A percentile compares a stretch with the other conserved stretches of the same genome.
phyloP scores from a whole-genome alignment of 2,113 vertebrate species.

The Perccottus glenii region DNA sequence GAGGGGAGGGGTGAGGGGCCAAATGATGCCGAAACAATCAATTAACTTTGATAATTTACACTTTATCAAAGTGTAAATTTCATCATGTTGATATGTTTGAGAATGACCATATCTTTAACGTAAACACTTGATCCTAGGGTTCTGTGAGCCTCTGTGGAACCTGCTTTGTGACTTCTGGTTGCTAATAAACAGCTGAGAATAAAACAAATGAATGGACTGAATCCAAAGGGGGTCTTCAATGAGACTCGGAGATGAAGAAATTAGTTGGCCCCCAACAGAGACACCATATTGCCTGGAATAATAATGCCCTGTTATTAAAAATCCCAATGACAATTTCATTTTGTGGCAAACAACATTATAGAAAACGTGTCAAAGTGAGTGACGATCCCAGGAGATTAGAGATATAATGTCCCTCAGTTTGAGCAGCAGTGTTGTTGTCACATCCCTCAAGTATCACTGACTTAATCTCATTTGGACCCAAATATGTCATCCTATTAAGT shows the following conservation, averaged over 20 bases:
- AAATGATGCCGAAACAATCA: slow-evolving; percentile 91
- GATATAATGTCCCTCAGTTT: slow-evolving; percentile 64
- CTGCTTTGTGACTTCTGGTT: slow-evolving; percentile 83
- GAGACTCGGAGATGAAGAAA: slow-evolving; percentile 67
- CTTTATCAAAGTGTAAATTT: slow-evolving; percentile 58
- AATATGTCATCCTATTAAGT: slow-evolving; percentile 71
- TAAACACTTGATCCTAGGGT: slow-evolving; percentile 59
- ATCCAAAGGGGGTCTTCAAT: slow-evolving; percentile 70
- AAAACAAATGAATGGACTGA: slow-evolving; percentile 87
- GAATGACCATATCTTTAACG: slow-evolving; percentile 14
- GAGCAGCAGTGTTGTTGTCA: slow-evolving; percentile 61
- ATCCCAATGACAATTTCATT: slow-evolving; percentile 75
- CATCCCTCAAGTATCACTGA: slow-evolving; percentile 59
- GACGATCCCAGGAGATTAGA: slow-evolving; percentile 65
- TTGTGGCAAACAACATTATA: slow-evolving; percentile 69
- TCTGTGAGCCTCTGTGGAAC: slow-evolving; percentile 84
- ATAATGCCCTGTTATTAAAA: slow-evolving; percentile 72
- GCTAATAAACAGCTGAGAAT: slow-evolving; percentile 85
- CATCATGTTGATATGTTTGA: slow-evolving; percentile 15
- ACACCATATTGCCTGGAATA: slow-evolving; percentile 80
- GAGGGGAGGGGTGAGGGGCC: slow-evolving; percentile 86
- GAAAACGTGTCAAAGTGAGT: slow-evolving; percentile 69
- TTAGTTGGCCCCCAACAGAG: slow-evolving; percentile 76
- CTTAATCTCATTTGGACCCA: slow-evolving; percentile 79
- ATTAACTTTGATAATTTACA: slow-evolving; percentile 90